Evolutionary conservation across 1,140 invertebrate species (phyloP), one percentile per base, ranked within the genome.

Genomic region (Drosophila miranda): DNA sequence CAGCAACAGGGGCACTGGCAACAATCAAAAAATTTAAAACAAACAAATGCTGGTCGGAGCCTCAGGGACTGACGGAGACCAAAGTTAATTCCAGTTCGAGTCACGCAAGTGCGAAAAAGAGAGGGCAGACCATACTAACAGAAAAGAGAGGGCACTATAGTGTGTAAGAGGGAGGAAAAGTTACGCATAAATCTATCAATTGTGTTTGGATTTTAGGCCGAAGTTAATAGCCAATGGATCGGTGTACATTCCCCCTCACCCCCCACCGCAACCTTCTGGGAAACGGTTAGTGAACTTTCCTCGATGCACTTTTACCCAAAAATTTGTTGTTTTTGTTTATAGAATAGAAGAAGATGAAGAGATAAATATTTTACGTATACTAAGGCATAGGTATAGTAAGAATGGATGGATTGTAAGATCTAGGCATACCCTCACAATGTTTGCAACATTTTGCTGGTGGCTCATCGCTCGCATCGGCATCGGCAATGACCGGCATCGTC

Each of bases 381-480:
- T 26, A 26, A 26, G 23, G 5, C 5, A 26, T 26, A 26, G 23
- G 55, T 44, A 69, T 60, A 76, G 11, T 38, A 38, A 38, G 30
- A 53, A 52, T 73, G 62, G 41, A 71, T 61, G 34, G 34, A 38
- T 38, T 38, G 76, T 86, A 82, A 82, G 45, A 83, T 75, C 82
- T 87, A 86, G 78, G 82, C 89, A 77, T 90, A 90, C 89, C 89
- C 81, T 90, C 89, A 90, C 89, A 90, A 89, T 90, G 89, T 90
- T 90, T 90, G 89, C 89, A 90, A 90, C 89, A 90, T 90, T 90
- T 90, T 90, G 89, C 84, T 90, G 89, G 89, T 89, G 89, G 89
- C 79, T 90, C 89, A 83, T 90, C 89, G 82, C 84, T 81, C 81
- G 55, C 62, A 23, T 51, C 63, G 78, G 88, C 67, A 78, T 90